Percentiles rank a stretch among this genome's conserved stretches.
Conservation (phyloP, 1,140 invertebrate species). For the Trichoplusia ni region DNA sequence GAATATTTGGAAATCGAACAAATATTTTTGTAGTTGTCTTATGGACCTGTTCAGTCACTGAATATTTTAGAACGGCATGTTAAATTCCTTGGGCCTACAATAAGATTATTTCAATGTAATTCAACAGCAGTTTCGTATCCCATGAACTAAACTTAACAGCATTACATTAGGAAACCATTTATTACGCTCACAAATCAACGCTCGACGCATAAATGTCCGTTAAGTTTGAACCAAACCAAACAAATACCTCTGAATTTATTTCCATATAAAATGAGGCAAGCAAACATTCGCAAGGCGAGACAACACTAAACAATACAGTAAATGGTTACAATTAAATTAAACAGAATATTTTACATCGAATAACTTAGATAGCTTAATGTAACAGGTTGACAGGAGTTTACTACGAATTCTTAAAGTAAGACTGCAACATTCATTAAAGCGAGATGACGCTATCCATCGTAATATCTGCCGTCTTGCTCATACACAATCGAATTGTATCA, state of each 20-base stretch:
- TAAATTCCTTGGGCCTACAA: no score
- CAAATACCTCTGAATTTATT: slow-evolving; percentile 22
- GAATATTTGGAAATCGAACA: no score
- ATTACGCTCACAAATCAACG: slow-evolving; percentile 20
- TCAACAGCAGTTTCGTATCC: neutral
- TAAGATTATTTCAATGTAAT: neutral
- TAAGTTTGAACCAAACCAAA: neutral
- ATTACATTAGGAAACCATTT: slow-evolving; percentile 7
- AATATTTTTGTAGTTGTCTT: no score
- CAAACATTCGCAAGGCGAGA: neutral
- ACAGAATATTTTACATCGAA: neutral
- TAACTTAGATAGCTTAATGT: neutral
- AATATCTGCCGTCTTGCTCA: no score
- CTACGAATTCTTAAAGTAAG: neutral
- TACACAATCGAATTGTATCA: no score
- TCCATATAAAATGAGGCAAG: slow-evolving; percentile 2
- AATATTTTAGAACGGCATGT: no score
- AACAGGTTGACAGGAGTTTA: neutral
- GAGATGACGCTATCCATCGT: no score
- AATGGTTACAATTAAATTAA: neutral
- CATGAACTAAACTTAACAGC: neutral
- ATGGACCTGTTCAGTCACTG: no score
- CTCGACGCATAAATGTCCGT: neutral
- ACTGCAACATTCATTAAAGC: no score
- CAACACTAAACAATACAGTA: neutral